These are phyloP conservation scores for Acronicta aceris DNA, from an alignment of 2,888 invertebrate species.

Conservation along the genomic window DNA sequence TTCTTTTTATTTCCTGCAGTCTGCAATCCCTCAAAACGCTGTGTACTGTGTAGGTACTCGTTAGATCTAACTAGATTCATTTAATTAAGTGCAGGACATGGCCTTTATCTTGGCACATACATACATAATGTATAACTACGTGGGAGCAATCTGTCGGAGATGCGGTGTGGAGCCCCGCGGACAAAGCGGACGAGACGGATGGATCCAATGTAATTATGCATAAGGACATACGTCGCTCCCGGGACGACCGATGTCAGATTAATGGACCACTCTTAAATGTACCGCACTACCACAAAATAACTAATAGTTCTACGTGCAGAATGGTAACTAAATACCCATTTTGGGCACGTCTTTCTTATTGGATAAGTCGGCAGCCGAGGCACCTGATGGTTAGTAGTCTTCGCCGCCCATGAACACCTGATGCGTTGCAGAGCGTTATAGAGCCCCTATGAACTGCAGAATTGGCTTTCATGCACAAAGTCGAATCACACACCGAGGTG, in stretches of 20 bases:
- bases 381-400: too few species aligned
- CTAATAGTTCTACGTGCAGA: too few species aligned
- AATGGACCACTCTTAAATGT: conserved; percentile 56
- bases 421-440: too few species aligned
- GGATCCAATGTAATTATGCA: conserved; percentile 66
- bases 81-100: conserved; percentile 50
- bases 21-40: neutral
- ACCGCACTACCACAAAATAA: conserved; percentile 16
- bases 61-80: conserved; percentile 27
- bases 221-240: conserved; percentile 56
- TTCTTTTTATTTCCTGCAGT: too few species aligned
- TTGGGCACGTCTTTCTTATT: too few species aligned
- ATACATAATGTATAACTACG: neutral
- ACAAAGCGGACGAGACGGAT: conserved; percentile 57
- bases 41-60: neutral
- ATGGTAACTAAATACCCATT: too few species aligned
- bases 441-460: too few species aligned
- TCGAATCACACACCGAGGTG: too few species aligned
- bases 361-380: too few species aligned
- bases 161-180: conserved; percentile 30
- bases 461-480: too few species aligned
- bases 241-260: conserved; percentile 54
- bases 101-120: conserved; percentile 21
- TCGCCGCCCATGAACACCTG: too few species aligned
- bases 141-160: conserved; percentile 15